Evolutionary conservation across 2,797 vertebrate genomes (phyloP), one percentile per base, ranked within the genome.

Genomic region (Centroberyx gerrardi): DNA sequence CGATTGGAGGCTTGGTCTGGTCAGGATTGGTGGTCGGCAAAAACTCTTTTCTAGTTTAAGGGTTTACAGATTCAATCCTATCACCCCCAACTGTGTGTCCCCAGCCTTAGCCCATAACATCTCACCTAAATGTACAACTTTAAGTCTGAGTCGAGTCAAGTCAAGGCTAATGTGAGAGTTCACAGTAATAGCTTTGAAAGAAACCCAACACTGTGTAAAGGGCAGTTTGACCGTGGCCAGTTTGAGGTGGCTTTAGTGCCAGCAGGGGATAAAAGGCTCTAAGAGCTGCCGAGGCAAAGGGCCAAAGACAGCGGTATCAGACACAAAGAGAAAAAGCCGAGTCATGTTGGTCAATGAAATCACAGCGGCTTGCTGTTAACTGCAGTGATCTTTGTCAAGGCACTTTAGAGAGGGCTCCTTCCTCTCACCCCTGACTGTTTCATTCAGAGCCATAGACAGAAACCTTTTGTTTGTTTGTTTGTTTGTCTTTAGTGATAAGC

Each of bases 251-350:
- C 38, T 13, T 15, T 15, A 15, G 14, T 67, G 63, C 51, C 65
- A 65, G 54, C 9, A 49, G 60, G 22, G 27, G 28, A 70, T 69
- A 60, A 78, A 76, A 72, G 22, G n/a, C 40, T 59, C n/a, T 56
- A 44, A 69, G 54, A 55, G 61, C 52, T 56, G 65, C 62, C 66
- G 58, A 69, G 66, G 61, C 56, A 76, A n/a, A 15, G 0, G 61
- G 54, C 40, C 78, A 80, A 79, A 62, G 55, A 61, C 56, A 51
- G 71, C 46, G 51, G n/a, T 42, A 54, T 63, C 14, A 58, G 63
- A 72, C 3, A 12, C 18, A 51, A 44, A 44, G 15, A 58, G 38
- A 69, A 71, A 70, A 71, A 68, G 55, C 33, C 46, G 31, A 48
- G 54, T 49, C 68, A 69, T 53, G 18, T 13, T 36, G 58, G 56